Evolutionary conservation across 2,797 vertebrate species (phyloP).

Genomic region (Notoglanidium macrostoma): DNA sequence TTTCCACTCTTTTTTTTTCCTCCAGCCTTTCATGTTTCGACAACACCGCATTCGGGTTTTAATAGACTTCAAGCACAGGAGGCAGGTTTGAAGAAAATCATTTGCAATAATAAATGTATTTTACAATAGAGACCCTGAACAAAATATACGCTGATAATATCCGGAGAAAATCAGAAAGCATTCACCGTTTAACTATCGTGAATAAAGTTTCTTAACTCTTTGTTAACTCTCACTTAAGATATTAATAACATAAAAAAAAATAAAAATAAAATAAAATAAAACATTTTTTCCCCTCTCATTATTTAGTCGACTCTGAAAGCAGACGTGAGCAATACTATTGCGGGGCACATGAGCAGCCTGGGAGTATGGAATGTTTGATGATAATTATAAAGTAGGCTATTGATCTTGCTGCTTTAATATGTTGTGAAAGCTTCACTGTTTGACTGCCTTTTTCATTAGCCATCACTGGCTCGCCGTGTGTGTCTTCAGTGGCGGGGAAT

Average conservation of each 20-base stretch:
- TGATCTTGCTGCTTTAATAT: slow-evolving; percentile 61
- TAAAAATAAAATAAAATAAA: too few species aligned
- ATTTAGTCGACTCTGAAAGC: neutral
- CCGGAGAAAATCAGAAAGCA: neutral
- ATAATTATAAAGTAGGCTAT: slow-evolving; percentile 57
- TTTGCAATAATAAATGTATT: neutral
- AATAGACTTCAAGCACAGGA: slow-evolving; percentile 8
- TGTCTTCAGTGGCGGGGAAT: slow-evolving; percentile 65
- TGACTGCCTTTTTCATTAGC: slow-evolving; percentile 60
- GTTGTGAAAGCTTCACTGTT: slow-evolving; percentile 57
- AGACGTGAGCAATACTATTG: slow-evolving; percentile 15
- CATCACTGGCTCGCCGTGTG: slow-evolving; percentile 45
- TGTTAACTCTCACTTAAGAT: neutral
- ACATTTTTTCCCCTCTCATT: neutral
- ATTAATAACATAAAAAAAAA: neutral
- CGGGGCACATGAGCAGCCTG: slow-evolving; percentile 38
- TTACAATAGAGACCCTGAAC: neutral
- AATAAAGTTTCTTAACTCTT: too few species aligned
- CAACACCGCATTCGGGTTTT: neutral
- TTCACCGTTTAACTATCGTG: neutral
- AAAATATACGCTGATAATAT: neutral
- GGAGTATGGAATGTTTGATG: slow-evolving; percentile 56
- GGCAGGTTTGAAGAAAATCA: neutral
- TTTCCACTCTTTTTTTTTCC: neutral
- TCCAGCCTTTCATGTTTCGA: slow-evolving; percentile 16